A percentile compares a stretch with the other conserved stretches of the same genome.
phyloP scores from a whole-genome alignment of 2,888 invertebrate genomes.

The Pollenia griseotomentosa region DNA sequence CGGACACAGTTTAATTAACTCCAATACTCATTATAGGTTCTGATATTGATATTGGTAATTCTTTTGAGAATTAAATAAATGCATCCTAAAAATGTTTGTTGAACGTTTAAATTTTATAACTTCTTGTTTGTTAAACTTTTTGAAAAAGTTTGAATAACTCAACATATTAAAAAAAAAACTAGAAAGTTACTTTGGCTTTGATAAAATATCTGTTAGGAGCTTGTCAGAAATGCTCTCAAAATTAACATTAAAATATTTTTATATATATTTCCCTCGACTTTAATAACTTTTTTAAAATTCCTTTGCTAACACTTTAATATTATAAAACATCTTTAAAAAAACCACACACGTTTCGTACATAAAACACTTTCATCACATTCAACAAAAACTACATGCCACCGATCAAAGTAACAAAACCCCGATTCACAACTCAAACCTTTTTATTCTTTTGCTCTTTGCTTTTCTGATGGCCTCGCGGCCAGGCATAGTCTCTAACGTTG shows the following conservation, averaged over 20 bases:
- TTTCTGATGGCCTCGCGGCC: conserved; percentile 27
- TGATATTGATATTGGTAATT: too few relatives aligned
- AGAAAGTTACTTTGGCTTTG: background rate
- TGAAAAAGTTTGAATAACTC: too few relatives aligned
- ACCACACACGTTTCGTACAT: conserved; percentile 53
- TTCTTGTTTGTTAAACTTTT: too few relatives aligned
- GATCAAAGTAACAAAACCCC: conserved; percentile 30
- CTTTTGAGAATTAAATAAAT: too few relatives aligned
- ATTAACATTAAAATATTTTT: too few relatives aligned
- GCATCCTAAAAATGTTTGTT: too few relatives aligned
- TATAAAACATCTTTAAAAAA: conserved; percentile 32
- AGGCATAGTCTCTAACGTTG: conserved; percentile 32
- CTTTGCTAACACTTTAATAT: conserved; percentile 4
- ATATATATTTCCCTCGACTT: background rate
- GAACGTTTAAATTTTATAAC: too few relatives aligned
- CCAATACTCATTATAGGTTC: too few relatives aligned
- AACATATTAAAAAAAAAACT: too few relatives aligned
- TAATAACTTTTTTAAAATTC: background rate
- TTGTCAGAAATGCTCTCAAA: too few relatives aligned
- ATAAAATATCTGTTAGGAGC: background rate
- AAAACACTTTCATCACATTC: conserved; percentile 35
- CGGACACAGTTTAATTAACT: too few relatives aligned
- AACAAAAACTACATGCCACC: conserved; percentile 31
- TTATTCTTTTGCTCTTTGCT: background rate
- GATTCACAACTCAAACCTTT: conserved; percentile 2